Evolutionary conservation across 2,113 vertebrate genomes (phyloP).

Genomic region (Grammatotria lemairii): DNA sequence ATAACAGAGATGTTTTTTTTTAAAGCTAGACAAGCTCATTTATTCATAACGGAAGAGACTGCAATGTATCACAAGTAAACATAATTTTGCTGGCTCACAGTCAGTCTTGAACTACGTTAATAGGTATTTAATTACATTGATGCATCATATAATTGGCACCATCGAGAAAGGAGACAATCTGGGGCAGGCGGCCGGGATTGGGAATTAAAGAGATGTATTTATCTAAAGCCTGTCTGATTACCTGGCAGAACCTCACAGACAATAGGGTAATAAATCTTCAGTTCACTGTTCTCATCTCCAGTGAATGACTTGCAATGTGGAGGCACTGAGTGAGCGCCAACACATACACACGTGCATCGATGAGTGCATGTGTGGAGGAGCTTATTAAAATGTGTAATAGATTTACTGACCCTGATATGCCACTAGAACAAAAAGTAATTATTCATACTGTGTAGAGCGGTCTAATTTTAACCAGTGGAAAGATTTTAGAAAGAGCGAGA

Average conservation of each 20-base stretch:
- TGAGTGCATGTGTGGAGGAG: slow-evolving; percentile 32
- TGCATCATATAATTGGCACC: slow-evolving; percentile 69
- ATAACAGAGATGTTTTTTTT: not conserved
- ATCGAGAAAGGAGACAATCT: slow-evolving; percentile 53
- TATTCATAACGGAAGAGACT: slow-evolving; percentile 12
- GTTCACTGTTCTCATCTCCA: slow-evolving; percentile 56
- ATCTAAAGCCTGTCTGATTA: slow-evolving; percentile 72
- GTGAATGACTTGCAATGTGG: slow-evolving; percentile 48
- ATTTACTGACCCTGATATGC: slow-evolving; percentile 77
- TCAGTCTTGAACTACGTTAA: slow-evolving; percentile 60
- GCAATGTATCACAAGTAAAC: slow-evolving; percentile 43
- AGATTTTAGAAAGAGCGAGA: slow-evolving; percentile 63
- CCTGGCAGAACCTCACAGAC: slow-evolving; percentile 67
- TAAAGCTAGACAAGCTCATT: slow-evolving; percentile 10
- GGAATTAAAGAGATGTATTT: slow-evolving; percentile 71
- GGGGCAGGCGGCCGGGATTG: slow-evolving; percentile 56
- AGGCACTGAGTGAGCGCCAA: slow-evolving; percentile 18
- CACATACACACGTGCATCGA: not conserved
- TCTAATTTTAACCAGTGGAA: slow-evolving; percentile 73
- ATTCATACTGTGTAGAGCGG: slow-evolving; percentile 67
- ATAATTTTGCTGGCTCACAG: slow-evolving; percentile 47
- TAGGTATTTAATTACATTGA: slow-evolving; percentile 74
- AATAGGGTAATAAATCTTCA: slow-evolving; percentile 70
- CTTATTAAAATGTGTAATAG: slow-evolving; percentile 78
- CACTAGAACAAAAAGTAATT: slow-evolving; percentile 75